phyloP scores from a whole-genome alignment of 1,140 invertebrate genomes.

The Streblospio benedicti region DNA sequence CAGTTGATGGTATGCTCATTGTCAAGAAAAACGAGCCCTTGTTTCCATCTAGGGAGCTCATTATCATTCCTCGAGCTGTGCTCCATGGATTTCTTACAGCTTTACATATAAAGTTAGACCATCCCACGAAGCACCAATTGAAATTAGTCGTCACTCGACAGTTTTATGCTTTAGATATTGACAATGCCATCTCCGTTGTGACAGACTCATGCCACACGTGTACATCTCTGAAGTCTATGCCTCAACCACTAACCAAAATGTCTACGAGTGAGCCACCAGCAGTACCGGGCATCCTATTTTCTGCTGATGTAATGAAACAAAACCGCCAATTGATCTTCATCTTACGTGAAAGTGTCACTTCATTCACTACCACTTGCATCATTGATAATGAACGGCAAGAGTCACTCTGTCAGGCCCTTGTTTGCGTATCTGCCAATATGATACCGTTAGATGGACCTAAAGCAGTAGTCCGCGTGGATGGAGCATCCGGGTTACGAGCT shows the following conservation, averaged over 20 bases:
- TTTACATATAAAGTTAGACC: constrained; percentile 19
- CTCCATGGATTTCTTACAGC: constrained; percentile 21
- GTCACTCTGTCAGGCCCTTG: neutral
- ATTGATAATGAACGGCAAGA: constrained; percentile 1
- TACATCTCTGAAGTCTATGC: constrained; percentile 10
- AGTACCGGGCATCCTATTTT: constrained; percentile 6
- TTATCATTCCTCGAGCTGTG: constrained; percentile 19
- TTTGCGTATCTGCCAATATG: neutral
- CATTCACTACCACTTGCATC: neutral
- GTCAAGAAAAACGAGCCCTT: constrained; percentile 12
- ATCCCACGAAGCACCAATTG: constrained; percentile 14
- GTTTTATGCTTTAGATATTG: constrained; percentile 22
- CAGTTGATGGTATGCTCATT: constrained; percentile 23
- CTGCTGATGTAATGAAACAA: neutral
- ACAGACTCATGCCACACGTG: constrained; percentile 12
- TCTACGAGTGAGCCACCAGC: constrained; percentile 14
- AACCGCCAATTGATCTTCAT: neutral
- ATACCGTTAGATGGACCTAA: constrained; percentile 16
- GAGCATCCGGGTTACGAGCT: constrained; percentile 19
- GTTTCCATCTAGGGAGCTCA: neutral
- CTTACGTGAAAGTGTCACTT: neutral
- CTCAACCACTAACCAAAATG: neutral
- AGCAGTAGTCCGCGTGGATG: constrained; percentile 19
- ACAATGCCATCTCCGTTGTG: constrained; percentile 7
- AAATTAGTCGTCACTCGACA: constrained; percentile 12